These are phyloP conservation scores for Chauna torquata DNA, from an alignment of 2,113 vertebrate genomes.

Conservation along the genomic window DNA sequence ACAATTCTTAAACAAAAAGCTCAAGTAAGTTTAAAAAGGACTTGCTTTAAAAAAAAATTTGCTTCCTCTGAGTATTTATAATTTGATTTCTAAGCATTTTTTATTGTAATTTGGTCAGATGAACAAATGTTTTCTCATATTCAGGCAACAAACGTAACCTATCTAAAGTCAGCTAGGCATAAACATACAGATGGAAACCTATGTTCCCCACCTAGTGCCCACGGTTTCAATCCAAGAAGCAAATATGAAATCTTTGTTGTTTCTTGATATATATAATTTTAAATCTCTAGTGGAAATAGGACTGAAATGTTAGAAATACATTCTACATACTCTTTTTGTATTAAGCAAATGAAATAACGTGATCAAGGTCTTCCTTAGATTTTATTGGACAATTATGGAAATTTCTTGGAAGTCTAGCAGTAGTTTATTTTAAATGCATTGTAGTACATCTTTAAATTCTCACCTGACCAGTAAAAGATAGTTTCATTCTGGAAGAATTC, in stretches of 20 bases:
- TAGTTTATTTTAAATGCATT: neutral
- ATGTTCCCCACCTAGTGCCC: neutral
- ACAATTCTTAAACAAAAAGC: conserved; percentile 86
- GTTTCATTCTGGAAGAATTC: neutral
- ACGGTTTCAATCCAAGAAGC: neutral
- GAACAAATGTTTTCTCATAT: neutral
- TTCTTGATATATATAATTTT: neutral
- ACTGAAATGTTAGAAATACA: neutral
- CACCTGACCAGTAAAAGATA: neutral
- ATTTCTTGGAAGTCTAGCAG: neutral
- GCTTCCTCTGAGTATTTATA: neutral
- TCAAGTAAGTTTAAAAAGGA: conserved; percentile 80
- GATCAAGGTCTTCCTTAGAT: neutral
- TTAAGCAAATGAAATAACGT: neutral
- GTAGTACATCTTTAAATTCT: neutral
- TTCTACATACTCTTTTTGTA: neutral
- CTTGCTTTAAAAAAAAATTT: neutral
- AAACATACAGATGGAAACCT: neutral
- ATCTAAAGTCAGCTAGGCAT: neutral
- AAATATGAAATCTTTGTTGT: neutral
- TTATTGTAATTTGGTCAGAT: neutral
- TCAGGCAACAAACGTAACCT: neutral
- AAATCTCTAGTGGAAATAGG: neutral
- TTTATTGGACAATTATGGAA: neutral
- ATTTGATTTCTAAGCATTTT: neutral